These are phyloP conservation scores for Aurelia coerulea DNA, from an alignment of 30 jellyfish, hydroid and myxozoan genomes.

Conservation along the genomic window DNA sequence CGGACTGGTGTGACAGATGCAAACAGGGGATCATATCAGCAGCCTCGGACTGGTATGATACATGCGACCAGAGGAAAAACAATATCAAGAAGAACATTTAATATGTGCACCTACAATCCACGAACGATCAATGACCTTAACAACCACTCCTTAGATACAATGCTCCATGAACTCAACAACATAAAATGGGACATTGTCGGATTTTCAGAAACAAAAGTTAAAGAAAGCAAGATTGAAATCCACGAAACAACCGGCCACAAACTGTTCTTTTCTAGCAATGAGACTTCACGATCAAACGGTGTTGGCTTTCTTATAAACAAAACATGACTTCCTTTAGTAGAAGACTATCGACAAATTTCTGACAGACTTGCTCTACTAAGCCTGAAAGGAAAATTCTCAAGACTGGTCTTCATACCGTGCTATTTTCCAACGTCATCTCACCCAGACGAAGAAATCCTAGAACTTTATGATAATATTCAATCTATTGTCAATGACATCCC, in stretches of 20 bases:
- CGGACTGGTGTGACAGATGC: constrained; percentile 58
- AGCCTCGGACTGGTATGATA: constrained; percentile 56
- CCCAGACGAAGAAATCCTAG: constrained; percentile 26
- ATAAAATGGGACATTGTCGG: constrained; percentile 49
- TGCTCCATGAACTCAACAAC: constrained; percentile 43
- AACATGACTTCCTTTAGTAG: background rate
- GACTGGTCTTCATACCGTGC: constrained; percentile 20
- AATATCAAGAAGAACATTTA: constrained; percentile 16
- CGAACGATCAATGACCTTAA: constrained; percentile 16
- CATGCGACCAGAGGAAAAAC: constrained; percentile 54
- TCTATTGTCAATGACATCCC: background rate
- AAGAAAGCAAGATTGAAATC: constrained; percentile 28
- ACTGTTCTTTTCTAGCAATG: constrained; percentile 42
- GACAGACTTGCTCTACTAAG: constrained; percentile 12
- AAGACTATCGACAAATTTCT: constrained; percentile 20
- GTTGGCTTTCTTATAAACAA: constrained; percentile 30
- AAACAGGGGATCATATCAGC: constrained; percentile 47
- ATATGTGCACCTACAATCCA: constrained; percentile 24
- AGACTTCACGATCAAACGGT: constrained; percentile 43
- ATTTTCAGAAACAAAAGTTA: constrained; percentile 26
- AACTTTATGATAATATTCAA: background rate
- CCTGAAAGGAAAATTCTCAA: constrained; percentile 16
- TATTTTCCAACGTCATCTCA: constrained; percentile 38
- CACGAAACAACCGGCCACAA: constrained; percentile 45
- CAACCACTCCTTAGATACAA: constrained; percentile 3